Base-by-base conservation (phyloP, 2,797 vertebrate genomes). In the Anguilla marmorata region DNA sequence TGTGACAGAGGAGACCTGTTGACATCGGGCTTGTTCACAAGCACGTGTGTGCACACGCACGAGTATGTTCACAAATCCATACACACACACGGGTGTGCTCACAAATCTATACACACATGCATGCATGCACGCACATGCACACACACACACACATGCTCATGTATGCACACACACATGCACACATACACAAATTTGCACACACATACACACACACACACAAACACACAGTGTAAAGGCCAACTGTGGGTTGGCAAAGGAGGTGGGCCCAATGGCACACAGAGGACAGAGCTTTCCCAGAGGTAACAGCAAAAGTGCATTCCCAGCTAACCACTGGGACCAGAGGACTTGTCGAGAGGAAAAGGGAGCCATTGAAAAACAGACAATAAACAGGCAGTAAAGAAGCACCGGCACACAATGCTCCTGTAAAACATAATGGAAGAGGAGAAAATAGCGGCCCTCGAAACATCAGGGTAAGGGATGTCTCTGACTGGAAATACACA, bases 61-160 rank as follows among this genome's bases (percentile, higher is more conserved):
- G 50, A 12, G 30, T 14, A 11, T 33, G 41, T 48, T 24, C 50
- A n/a, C 50, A n/a, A 0, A 27, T 24, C 3, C 58, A 63, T 24
- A 63, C 58, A 63, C 58, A 63, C 16, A 19, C 12, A 58, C 56
- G 21, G 58, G 21, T 63, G 21, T 63, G 58, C 58, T 21, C 58
- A 63, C 58, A 63, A 4, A 63, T 63, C 16, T 5, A 63, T 24
- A 63, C 16, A 63, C 85, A 87, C n/a, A 52, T 72, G 48, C 89
- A 84, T 80, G 45, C 58, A 48, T 7, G 12, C 84, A 48, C 56
- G 48, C 56, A 86, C 24, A 79, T 21, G 16, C 33, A 48, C 66
- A 86, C 80, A 72, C 85, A 84, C 84, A 58, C 88, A 84, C 85
- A 50, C 56, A 48, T 3, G 12, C 84, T 37, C 56, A 60, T 45